Evolutionary conservation across 2,888 invertebrate genomes (phyloP).

Genomic region (Drosophila aldrichi): DNA sequence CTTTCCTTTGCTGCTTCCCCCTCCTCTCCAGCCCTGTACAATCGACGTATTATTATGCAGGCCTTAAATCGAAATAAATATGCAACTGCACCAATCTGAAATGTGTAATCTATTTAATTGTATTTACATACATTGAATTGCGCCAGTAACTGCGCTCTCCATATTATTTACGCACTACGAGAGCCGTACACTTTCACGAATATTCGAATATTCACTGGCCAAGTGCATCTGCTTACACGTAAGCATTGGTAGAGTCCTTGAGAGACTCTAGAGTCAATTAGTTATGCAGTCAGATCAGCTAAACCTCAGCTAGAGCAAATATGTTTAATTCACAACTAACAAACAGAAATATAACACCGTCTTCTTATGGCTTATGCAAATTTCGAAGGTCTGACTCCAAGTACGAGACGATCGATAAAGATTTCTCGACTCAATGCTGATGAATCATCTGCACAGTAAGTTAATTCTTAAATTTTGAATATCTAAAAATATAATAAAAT

Average conservation of each 20-base stretch:
- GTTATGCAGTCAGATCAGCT: neutral
- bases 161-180: conserved; percentile 4
- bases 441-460: too few species aligned
- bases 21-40: conserved; percentile 18
- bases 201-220: neutral
- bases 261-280: neutral
- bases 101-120: conserved; percentile 69
- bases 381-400: too few species aligned
- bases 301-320: neutral
- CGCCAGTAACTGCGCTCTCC: conserved; percentile 1
- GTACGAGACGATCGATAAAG: too few species aligned
- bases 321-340: neutral
- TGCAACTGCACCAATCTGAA: conserved; percentile 47
- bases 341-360: neutral
- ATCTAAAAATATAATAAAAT: too few species aligned
- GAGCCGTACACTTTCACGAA: too few species aligned
- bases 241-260: neutral
- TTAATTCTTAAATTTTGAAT: too few species aligned
- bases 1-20: conserved; percentile 41
- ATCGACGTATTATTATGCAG: conserved; percentile 55
- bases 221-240: too few species aligned
- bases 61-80: conserved; percentile 69
- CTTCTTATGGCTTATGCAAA: neutral
- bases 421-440: too few species aligned
- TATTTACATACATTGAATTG: conserved; percentile 50